Percentiles rank a stretch among this genome's conserved stretches.
Conservation (phyloP, 37 sponge, comb jelly and placozoan species). For the Ianthella basta region DNA sequence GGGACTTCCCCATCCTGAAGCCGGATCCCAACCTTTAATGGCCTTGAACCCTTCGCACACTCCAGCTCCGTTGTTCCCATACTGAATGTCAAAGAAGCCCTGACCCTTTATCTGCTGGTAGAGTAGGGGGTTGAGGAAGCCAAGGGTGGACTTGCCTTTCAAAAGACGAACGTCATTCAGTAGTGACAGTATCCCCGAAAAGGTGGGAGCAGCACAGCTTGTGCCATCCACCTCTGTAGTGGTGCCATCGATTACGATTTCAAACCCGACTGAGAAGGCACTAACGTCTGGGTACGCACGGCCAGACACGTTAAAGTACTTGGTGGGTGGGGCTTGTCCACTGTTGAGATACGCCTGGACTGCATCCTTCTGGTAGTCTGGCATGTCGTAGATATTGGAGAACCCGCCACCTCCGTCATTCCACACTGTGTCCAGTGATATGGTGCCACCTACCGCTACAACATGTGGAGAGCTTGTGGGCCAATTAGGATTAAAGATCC, state of each 20-base stretch:
- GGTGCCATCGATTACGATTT: conserved; percentile 53
- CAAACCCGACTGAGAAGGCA: conserved; percentile 80
- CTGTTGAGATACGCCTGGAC: conserved; percentile 75
- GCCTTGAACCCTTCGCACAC: conserved; percentile 76
- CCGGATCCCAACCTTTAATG: conserved; percentile 84
- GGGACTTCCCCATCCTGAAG: conserved; percentile 86
- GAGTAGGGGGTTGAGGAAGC: conserved; percentile 95
- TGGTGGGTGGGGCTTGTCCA: conserved; percentile 51
- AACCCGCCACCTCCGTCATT: conserved; percentile 87
- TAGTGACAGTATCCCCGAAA: conserved; percentile 83
- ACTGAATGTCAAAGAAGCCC: conserved; percentile 79
- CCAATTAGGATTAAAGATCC: conserved; percentile 66
- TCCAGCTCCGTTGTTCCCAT: conserved; percentile 29
- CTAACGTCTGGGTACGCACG: conserved; percentile 92
- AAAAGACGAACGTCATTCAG: conserved; percentile 89
- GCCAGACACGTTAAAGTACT: conserved; percentile 77
- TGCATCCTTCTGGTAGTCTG: conserved; percentile 81
- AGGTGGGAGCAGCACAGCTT: conserved; percentile 85
- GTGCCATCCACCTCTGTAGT: conserved; percentile 76
- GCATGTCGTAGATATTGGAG: conserved; percentile 72
- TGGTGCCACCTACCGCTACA: conserved; percentile 89
- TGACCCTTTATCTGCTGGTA: conserved; percentile 69
- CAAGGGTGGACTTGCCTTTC: conserved; percentile 76
- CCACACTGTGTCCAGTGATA: conserved; percentile 48
- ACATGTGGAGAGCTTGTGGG: conserved; percentile 88